A percentile compares a stretch with the other conserved stretches of the same genome.
Evolutionary conservation across 2,888 invertebrate genomes (phyloP).

Genomic region (Ichneumoninae sp.): DNA sequence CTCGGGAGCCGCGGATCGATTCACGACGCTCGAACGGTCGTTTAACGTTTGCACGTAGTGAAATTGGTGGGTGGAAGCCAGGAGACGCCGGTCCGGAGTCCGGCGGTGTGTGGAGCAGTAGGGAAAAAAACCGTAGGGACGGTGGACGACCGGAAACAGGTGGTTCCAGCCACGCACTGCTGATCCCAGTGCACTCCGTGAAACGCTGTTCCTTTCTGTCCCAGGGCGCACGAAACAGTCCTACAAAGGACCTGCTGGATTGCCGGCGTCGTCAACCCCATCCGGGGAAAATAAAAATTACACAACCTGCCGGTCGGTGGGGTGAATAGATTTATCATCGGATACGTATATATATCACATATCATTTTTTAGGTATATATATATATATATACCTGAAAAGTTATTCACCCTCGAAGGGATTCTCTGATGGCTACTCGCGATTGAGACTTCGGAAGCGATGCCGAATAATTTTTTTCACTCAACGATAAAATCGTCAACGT

Average conservation of each 20-base stretch:
- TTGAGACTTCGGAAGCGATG: not conserved
- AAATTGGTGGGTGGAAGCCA: conserved; percentile 60
- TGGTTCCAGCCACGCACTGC: conserved; percentile 82
- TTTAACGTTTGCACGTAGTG: conserved; percentile 13
- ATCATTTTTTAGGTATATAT: not conserved
- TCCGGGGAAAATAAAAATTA: not conserved
- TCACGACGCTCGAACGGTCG: conserved; percentile 42
- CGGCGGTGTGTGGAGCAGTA: conserved; percentile 28
- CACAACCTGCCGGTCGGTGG: not conserved
- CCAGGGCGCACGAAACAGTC: not conserved
- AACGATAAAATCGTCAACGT: not conserved
- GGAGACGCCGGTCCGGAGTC: conserved; percentile 6
- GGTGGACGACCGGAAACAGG: conserved; percentile 79
- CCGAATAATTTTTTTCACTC: not conserved
- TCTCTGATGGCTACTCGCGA: not conserved
- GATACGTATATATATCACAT: not conserved
- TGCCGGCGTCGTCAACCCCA: conserved; percentile 6
- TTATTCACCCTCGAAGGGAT: not conserved
- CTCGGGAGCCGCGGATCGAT: conserved; percentile 40
- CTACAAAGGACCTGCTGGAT: conserved; percentile 33
- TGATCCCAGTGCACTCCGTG: conserved; percentile 72
- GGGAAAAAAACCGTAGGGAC: conserved; percentile 54
- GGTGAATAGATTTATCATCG: conserved; percentile 4
- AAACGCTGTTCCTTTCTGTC: conserved; percentile 55
- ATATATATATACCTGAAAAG: not conserved